Base-by-base conservation (phyloP, 1,140 invertebrate species). In the Ceratoteleas bidentatus region DNA sequence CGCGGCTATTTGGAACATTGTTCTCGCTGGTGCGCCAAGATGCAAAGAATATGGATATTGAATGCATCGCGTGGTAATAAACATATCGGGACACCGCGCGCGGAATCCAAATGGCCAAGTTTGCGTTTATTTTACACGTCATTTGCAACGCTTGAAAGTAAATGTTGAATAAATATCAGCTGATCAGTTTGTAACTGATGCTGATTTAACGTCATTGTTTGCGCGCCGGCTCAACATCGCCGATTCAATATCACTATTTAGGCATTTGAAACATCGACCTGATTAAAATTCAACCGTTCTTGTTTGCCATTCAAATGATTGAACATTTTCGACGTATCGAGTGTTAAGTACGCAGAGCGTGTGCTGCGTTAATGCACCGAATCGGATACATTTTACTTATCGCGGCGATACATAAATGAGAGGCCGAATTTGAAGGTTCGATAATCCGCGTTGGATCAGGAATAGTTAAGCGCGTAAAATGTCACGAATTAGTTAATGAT, bases 161-260 rank as follows among this genome's bases (percentile, higher is more conserved):
- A 54, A 54, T 43, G 15, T 16, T 43, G 36, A 54, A 66, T 66
- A 66, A 53, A 66, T 54, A 66, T 54, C 62, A 66, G 38, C 50
- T 54, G 50, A 66, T 32, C 38, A 54, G 62, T 66, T 54, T 66
- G 62, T 66, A 54, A 54, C 62, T 66, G 62, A 54, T 66, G 50
- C 62, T 66, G 62, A 66, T 66, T 66, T 66, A 66, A 54, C 62
- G 62, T 54, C 62, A 66, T 54, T 54, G 62, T 54, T 54, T 66
- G 38, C 50, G n/a, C 36, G 13, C 50, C 36, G 38, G 38, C 11
- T 66, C 38, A 52, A 52, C 47, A 8, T 64, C 61, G n/a, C 61
- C 38, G 61, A 64, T 64, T 64, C 61, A 64, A 64, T 52, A 40
- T 64, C 61, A 52, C 49, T 16, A 64, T 52, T 52, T 64, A 62